Evolutionary conservation across 2,113 vertebrate species (phyloP).

Genomic region (Cochlearius cochlearius): DNA sequence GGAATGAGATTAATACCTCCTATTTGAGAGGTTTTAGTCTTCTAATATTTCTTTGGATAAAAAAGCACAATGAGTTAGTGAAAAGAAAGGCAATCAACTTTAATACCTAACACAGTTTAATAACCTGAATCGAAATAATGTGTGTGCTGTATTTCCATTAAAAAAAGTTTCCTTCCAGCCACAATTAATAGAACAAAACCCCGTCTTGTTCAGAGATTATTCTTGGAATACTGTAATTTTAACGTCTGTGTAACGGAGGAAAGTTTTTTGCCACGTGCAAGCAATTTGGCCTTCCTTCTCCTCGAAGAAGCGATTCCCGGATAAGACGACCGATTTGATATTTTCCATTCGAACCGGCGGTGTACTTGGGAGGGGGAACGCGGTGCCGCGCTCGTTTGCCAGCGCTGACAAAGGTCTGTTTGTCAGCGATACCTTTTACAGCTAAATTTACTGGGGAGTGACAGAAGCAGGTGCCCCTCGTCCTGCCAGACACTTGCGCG

Average conservation of each 20-base stretch:
- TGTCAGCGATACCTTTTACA: constrained; percentile 91
- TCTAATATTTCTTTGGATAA: constrained; percentile 62
- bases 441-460: constrained; percentile 96
- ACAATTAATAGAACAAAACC: constrained; percentile 73
- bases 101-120: constrained; percentile 61
- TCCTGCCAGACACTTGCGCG: constrained; percentile 85
- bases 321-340: constrained; percentile 66
- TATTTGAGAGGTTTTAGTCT: constrained; percentile 65
- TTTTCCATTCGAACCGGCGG: constrained; percentile 78
- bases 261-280: constrained; percentile 64
- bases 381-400: constrained; percentile 78
- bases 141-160: constrained; percentile 53
- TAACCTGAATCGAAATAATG: constrained; percentile 61
- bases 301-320: constrained; percentile 65
- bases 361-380: constrained; percentile 56
- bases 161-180: constrained; percentile 69
- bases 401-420: constrained; percentile 90
- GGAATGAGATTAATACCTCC: constrained; percentile 65
- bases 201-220: constrained; percentile 67
- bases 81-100: constrained; percentile 58
- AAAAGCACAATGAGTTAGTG: constrained; percentile 52
- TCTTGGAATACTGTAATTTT: constrained; percentile 70
- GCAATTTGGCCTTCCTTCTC: constrained; percentile 49
- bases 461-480: constrained; percentile 87
- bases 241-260: constrained; percentile 52